Base-by-base conservation (phyloP, 2,113 vertebrate genomes). In the Crypturellus undulatus region DNA sequence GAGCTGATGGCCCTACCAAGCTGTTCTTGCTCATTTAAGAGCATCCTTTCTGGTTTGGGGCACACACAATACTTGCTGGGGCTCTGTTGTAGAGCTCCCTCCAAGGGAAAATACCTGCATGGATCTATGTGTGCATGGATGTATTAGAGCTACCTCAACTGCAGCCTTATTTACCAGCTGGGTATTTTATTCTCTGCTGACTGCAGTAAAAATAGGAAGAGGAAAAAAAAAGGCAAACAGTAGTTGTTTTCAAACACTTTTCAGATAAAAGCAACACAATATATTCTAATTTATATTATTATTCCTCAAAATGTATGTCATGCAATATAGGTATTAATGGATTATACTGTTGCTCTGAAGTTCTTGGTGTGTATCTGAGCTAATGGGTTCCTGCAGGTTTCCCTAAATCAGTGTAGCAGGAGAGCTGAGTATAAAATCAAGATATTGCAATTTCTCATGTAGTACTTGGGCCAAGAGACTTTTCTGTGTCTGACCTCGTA, bases 371-470 rank as follows among this genome's bases (percentile, higher is more conserved):
- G 15, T 77, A 59, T 30, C 80, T 63, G 65, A 5, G 3, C 45
- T 77, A 6, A n/a, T 0, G 1, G 59, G 3, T 81, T 52, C 81
- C 81, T 51, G 45, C 65, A 8, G 62, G 76, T 91, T 60, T 36
- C 78, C 84, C 47, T 79, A 52, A 58, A 85, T 45, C 0, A 2
- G 26, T 59, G 79, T 24, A 1, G 24, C 73, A 65, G 58, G 60
- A 95, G 28, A 89, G 28, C 28, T 0, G 68, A 32, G 59, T n/a
- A 76, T 77, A 70, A 70, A 93, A 94, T 80, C 81, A 67, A 92
- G 63, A 94, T 63, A 15, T 34, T 85, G 83, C 93, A 68, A 91
- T 96, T 90, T 91, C 91, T 87, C 54, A 15, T 87, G 91, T 49
- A 87, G 14, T 51, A 3, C 79, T 80, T 26, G 45, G 89, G 19